Evolutionary conservation across 2,113 vertebrate species (phyloP), one percentile per base, ranked within the genome.

Genomic region (Telmatochromis sp.): DNA sequence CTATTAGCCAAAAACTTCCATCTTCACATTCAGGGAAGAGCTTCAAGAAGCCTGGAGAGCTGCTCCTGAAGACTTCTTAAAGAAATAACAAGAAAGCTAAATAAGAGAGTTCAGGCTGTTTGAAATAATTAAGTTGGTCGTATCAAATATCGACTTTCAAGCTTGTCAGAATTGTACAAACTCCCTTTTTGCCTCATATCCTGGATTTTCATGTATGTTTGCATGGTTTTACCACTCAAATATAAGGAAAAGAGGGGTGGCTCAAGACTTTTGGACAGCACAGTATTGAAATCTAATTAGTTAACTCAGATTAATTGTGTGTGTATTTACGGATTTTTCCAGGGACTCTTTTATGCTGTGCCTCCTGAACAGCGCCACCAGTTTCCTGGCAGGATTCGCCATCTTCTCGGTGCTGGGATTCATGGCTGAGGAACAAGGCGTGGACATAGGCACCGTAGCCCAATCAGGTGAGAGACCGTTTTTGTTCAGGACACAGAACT

Each of bases 391-490:
- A 1, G 96, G 96, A 3, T 97, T 97, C 4, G 96, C 96, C 90
- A 97, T 97, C 86, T 97, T 97, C 91, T 96, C 96, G 0, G 95
- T 97, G 63, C 91, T 97, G 49, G 96, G 96, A 78, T 97, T 96
- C 94, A 97, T 97, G 96, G 96, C 96, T 3, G 89, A 95, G 51
- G 96, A 97, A 79, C 96, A 96, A 87, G 92, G 93, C 0, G 92
- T 96, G 65, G 90, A 94, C 82, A 96, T 97, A 6, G 9, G 73
- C 28, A 17, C 91, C 2, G 96, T 96, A 86, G 96, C 93, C 6
- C 92, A 96, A 82, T 96, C 96, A 93, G 96, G 96, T 97, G 28
- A 85, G 54, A 15, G 12, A 2, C 3, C 0, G 17, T 65, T 65
- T 0, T 6, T 0, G 2, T 19, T 21, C 14, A 49, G 5, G 14